These are phyloP conservation scores for Eulacestoma nigropectus DNA, from an alignment of 2,113 vertebrate genomes.

Conservation along the genomic window DNA sequence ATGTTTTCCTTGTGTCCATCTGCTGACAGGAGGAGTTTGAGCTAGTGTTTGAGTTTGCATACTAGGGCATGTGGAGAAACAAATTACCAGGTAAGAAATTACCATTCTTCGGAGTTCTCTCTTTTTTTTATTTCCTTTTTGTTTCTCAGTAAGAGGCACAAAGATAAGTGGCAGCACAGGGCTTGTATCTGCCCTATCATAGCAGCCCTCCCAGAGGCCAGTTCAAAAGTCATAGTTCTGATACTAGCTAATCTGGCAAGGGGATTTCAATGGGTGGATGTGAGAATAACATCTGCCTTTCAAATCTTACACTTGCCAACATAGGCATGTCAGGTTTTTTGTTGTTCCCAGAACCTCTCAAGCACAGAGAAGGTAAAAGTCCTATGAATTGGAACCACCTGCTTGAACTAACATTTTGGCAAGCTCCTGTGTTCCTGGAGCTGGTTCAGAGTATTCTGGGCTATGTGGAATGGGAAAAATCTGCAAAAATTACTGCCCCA, in stretches of 20 bases:
- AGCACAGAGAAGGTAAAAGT: slow-evolving; percentile 29
- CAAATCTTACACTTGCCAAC: background rate
- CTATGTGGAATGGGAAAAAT: slow-evolving; percentile 13
- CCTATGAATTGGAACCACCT: slow-evolving; percentile 49
- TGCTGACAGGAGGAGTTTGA: slow-evolving; percentile 1
- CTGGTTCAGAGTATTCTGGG: background rate
- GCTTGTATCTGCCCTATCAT: slow-evolving; percentile 21
- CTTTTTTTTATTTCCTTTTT: background rate
- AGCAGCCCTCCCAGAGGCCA: slow-evolving; percentile 19
- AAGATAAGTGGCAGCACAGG: slow-evolving; percentile 6
- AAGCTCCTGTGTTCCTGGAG: slow-evolving; percentile 15
- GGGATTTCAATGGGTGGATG: slow-evolving; percentile 12
- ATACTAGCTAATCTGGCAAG: slow-evolving; percentile 48
- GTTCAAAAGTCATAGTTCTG: slow-evolving; percentile 56
- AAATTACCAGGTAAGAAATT: slow-evolving; percentile 12
- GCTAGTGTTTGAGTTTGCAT: background rate
- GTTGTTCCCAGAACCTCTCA: slow-evolving; percentile 51
- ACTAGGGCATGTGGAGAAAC: background rate
- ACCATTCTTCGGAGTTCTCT: background rate
- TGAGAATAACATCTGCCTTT: slow-evolving; percentile 57
- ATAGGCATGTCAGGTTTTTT: background rate
- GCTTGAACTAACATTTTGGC: slow-evolving; percentile 49
- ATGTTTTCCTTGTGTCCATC: background rate
- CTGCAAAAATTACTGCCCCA: background rate
- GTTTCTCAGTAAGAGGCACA: background rate